phyloP scores from a whole-genome alignment of 2,797 vertebrate genomes.

The Acestrorhynchus altus region DNA sequence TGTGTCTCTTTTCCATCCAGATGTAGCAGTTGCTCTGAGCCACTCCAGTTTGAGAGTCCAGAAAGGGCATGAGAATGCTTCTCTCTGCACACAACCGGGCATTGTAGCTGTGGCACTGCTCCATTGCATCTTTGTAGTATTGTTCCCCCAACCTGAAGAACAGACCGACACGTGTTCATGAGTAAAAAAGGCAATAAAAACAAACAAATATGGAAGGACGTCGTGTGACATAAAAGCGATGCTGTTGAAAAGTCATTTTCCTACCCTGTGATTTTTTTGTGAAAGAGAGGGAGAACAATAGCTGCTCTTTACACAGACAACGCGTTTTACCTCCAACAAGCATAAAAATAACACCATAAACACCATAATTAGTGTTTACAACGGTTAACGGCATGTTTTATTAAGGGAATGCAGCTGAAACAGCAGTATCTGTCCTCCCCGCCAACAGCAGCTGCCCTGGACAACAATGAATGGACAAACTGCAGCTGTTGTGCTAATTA shows the following conservation, averaged over 20 bases:
- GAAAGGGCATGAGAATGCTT: constrained; percentile 94
- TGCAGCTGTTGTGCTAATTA: constrained; percentile 25
- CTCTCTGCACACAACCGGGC: constrained; percentile 94
- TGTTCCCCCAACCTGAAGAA: constrained; percentile 88
- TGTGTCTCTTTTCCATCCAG: constrained; percentile 98
- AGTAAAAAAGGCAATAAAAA: constrained; percentile 27
- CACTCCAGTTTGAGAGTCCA: constrained; percentile 96
- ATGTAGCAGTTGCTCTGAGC: constrained; percentile 99
- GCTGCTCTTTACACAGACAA: too few species aligned
- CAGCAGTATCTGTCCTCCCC: constrained; percentile 7
- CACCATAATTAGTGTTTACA: too few species aligned
- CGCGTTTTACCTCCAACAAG: too few species aligned
- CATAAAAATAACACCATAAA: too few species aligned
- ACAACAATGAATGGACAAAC: constrained; percentile 61
- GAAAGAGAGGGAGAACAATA: too few species aligned
- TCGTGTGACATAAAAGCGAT: too few species aligned
- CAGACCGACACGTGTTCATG: constrained; percentile 37
- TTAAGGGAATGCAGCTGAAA: too few species aligned
- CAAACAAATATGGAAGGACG: too few species aligned
- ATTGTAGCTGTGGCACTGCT: constrained; percentile 97
- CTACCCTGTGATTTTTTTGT: too few species aligned
- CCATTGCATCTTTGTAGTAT: constrained; percentile 96
- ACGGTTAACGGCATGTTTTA: too few species aligned
- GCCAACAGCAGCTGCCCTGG: constrained; percentile 31
- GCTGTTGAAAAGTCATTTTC: too few species aligned